phyloP scores from a whole-genome alignment of 2,113 vertebrate genomes.

The Serilophus lunatus region DNA sequence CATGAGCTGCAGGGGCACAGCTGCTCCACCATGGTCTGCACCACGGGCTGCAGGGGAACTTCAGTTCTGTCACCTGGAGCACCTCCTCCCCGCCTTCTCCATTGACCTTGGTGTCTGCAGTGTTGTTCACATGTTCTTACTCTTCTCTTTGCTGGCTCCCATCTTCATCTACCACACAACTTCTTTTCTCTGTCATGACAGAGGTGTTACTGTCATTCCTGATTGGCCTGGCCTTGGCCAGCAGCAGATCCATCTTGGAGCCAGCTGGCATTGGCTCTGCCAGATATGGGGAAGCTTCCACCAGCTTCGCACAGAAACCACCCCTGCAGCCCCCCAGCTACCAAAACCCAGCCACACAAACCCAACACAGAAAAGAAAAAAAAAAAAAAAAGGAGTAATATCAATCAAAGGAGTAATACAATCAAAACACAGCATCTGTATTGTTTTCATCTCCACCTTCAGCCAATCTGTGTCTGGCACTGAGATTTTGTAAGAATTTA shows the following conservation, averaged over 20 bases:
- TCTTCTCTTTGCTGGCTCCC: accelerated
- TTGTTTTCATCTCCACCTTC: neutral
- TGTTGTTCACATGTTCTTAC: accelerated
- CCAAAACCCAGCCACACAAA: neutral
- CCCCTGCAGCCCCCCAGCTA: accelerated
- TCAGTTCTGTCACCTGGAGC: neutral
- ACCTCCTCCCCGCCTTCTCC: neutral
- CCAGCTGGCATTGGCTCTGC: accelerated
- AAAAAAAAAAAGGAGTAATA: neutral
- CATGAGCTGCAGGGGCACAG: neutral
- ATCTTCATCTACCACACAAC: accelerated
- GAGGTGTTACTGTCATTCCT: neutral
- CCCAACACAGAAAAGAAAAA: neutral
- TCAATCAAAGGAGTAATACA: too few species aligned
- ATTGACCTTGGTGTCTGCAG: neutral
- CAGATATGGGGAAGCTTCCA: accelerated
- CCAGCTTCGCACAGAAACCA: neutral
- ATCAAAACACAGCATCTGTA: neutral
- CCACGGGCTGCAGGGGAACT: accelerated
- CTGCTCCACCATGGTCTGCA: neutral
- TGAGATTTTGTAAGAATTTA: neutral
- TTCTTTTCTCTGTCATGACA: neutral
- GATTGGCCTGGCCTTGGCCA: neutral
- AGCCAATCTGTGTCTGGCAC: neutral
- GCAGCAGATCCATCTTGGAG: accelerated